Evolutionary conservation across 2,888 invertebrate species (phyloP), one percentile per base, ranked within the genome.

Genomic region (Acleris laterana): DNA sequence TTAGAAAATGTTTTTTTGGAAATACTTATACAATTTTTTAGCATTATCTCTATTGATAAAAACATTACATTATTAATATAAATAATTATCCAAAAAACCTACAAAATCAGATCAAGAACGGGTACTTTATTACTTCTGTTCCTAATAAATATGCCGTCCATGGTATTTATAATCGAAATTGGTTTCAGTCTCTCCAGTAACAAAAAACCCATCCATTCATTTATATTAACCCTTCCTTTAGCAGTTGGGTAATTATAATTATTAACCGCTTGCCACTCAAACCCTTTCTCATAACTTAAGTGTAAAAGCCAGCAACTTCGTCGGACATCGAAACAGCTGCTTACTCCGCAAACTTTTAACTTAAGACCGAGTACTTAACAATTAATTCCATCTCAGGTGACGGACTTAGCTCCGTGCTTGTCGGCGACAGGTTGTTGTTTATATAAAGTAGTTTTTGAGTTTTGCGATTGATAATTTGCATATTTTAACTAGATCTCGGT

Each of bases 361-460:
- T 64, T 50, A 44, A 64, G 48, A 60, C 20, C 46, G 46, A 63
- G 53, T 25, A 59, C 49, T 64, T 55, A 42, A 38, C 59, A 60
- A 64, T 60, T 60, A 64, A 64, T 64, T 60, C 59, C 19, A 38
- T 42, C 42, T 55, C 60, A 64, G 60, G 53, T 64, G 60, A 52
- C 63, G 52, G 63, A 52, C 52, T 44, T 16, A 44, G 28, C 56
- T 57, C 16, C 9, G 25, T 46, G 19, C 22, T 60, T 51, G 32
- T 25, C 38, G 42, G 56, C 13, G 53, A 53, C 62, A 46, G 50
- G 46, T 58, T 46, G 38, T 48, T 64, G 60, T 64, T 64, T 60
- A 64, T 60, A 59, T 48, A 44, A 60, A 60, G 51, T 32, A 53
- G 63, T 59, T 62, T 44, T 55, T 53, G 32, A 25, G 42, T 55